These are phyloP conservation scores for Diplogasteroides magnus DNA, from an alignment of 1,140 invertebrate genomes.

Conservation along the genomic window DNA sequence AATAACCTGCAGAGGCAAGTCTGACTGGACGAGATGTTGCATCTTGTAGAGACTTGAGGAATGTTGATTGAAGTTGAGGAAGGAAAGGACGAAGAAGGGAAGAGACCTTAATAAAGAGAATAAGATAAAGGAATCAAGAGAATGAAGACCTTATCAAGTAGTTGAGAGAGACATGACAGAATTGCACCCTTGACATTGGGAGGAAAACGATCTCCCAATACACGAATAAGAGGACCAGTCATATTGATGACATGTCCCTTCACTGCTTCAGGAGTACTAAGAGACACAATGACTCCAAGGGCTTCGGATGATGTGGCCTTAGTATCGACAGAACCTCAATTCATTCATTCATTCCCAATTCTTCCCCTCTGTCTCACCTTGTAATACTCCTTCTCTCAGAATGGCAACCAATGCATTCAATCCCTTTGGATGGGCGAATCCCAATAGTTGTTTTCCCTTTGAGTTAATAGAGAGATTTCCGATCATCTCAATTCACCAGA, in stretches of 20 bases:
- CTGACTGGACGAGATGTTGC: slow-evolving; percentile 33
- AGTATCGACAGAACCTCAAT: slow-evolving; percentile 77
- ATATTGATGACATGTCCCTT: slow-evolving; percentile 92
- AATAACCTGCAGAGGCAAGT: slow-evolving; percentile 28
- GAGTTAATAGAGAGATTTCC: neutral
- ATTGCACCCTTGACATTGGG: slow-evolving; percentile 90
- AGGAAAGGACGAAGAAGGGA: slow-evolving; percentile 91
- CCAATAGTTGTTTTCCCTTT: slow-evolving; percentile 68
- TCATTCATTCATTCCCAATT: neutral
- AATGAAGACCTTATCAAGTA: slow-evolving; percentile 72
- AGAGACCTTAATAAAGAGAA: slow-evolving; percentile 66
- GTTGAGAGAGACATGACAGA: slow-evolving; percentile 80
- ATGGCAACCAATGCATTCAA: slow-evolving; percentile 86
- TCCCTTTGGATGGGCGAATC: slow-evolving; percentile 90
- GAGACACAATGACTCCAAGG: slow-evolving; percentile 85
- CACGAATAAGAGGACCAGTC: slow-evolving; percentile 91
- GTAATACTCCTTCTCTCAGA: slow-evolving; percentile 89
- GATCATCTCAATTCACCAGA: neutral
- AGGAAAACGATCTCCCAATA: slow-evolving; percentile 88
- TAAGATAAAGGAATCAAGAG: slow-evolving; percentile 11
- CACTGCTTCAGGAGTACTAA: slow-evolving; percentile 67
- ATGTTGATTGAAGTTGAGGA: slow-evolving; percentile 94
- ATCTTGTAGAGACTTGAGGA: slow-evolving; percentile 63
- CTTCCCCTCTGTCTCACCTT: slow-evolving; percentile 2
- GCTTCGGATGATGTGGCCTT: slow-evolving; percentile 92